Base-by-base conservation (phyloP, 2,888 invertebrate genomes). In the Pandemis heparana region DNA sequence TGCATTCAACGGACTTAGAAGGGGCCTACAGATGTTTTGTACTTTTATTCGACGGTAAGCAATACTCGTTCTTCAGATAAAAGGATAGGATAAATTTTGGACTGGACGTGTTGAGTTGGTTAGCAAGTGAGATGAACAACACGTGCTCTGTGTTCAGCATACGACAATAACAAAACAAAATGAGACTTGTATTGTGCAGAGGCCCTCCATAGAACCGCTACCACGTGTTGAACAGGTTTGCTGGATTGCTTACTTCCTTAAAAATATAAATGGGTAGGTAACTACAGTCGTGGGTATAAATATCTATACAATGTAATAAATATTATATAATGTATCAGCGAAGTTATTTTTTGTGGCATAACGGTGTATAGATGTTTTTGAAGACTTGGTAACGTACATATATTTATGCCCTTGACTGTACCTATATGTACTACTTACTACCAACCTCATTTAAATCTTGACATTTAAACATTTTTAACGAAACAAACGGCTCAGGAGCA, bases 141-240 rank as follows among this genome's bases (percentile, higher is more conserved):
- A 92, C 91, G 91, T 92, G 92, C 87, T 32, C 23, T 87, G 78
- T 78, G 85, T 87, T 88, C 85, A 86, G 82, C 83, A 84, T 82
- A 83, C 87, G 85, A 87, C 88, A 89, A 89, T 90, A 90, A 92
- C 89, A 89, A 88, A 89, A 86, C 87, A 83, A 87, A 73, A 73
- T 73, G 88, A 87, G 88, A 86, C 86, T 77, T 84, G 86, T 85
- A 91, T 92, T 92, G 91, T 92, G 80, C 85, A 79, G 80, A 78
- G 80, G 85, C 85, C 85, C 87, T 84, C 80, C 75, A 60, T 77
- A 79, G 80, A 84, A 81, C 84, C 81, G 82, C 80, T 81, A 83
- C 89, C 92, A 92, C 92, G 91, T 92, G 92, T 89, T 87, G 80
- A 89, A 89, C 92, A 90, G 87, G 89, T 91, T 92, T 87, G 79